Base-by-base conservation (phyloP, 2,113 vertebrate species). In the Lucifuga dentata region DNA sequence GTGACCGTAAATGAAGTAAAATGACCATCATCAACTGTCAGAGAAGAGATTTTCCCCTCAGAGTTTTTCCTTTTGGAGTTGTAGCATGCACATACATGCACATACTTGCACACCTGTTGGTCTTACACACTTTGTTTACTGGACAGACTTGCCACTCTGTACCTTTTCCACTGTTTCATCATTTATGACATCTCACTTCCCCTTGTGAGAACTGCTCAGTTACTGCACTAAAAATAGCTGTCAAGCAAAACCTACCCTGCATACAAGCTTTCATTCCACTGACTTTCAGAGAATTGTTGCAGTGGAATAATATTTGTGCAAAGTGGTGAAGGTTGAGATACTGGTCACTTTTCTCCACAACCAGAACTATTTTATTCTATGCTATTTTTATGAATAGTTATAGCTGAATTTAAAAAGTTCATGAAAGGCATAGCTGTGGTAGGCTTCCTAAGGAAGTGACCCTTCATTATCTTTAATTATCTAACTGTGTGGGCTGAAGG, bases 291-390 rank as follows among this genome's bases (percentile, higher is more conserved):
- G n/a, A n/a, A n/a, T n/a, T n/a, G n/a, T n/a, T n/a, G n/a, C n/a
- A n/a, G n/a, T n/a, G n/a, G n/a, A n/a, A n/a, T 43, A 23, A 49
- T 32, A 50, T 38, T 13, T 39, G 33, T 58, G 7, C 16, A 63
- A 36, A 26, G 35, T 0, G 11, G 61, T 11, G 48, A 61, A 78
- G 62, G 76, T 62, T 68, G 81, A 71, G 53, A 58, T 56, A 9
- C 23, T 24, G 38, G 41, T 29, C 17, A 3, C 38, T 49, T 56
- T 39, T 39, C 49, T 43, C 33, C 48, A 52, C 5, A 4, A 23
- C 43, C 11, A 39, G 13, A 46, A 66, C 3, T 26, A 43, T 73
- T 60, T 60, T 61, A 53, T 49, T 7, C 26, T 3, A 7, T 5
- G 26, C 26, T 29, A 29, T 5, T 29, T 29, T 29, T 29, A 16